Evolutionary conservation across 2,797 vertebrate species (phyloP).

Genomic region (Centroberyx gerrardi): DNA sequence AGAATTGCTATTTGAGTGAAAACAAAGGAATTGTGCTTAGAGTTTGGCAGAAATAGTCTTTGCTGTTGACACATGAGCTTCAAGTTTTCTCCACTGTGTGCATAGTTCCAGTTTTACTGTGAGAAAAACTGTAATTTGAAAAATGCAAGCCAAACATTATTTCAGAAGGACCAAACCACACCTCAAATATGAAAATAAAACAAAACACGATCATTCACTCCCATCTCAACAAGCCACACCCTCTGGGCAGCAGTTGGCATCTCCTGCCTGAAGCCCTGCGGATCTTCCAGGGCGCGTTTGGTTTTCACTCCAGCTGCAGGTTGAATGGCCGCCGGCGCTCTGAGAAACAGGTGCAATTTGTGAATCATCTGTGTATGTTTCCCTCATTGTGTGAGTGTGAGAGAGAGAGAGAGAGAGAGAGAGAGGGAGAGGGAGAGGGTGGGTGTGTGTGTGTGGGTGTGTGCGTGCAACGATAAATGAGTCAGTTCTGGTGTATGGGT

Average conservation of each 20-base stretch:
- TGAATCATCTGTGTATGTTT: neutral
- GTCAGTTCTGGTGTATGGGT: too few relatives aligned
- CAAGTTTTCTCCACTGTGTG: too few relatives aligned
- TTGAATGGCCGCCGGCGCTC: neutral
- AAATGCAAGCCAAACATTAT: neutral
- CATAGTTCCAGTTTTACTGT: too few relatives aligned
- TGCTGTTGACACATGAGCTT: too few relatives aligned
- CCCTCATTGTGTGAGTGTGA: neutral
- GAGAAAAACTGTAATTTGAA: neutral
- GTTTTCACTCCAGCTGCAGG: neutral
- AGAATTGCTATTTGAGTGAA: too few relatives aligned
- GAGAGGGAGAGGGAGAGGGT: too few relatives aligned
- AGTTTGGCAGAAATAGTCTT: too few relatives aligned
- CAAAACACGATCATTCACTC: neutral
- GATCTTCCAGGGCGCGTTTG: neutral
- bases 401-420: too few relatives aligned
- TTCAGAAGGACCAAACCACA: constrained; percentile 19
- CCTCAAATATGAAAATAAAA: constrained; percentile 14
- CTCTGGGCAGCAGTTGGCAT: constrained; percentile 62
- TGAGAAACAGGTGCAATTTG: neutral
- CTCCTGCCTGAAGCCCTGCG: constrained; percentile 21
- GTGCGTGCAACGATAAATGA: too few relatives aligned
- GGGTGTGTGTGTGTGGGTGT: too few relatives aligned
- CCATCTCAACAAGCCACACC: constrained; percentile 11
- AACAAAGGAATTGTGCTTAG: too few relatives aligned